Evolutionary conservation across 2,797 vertebrate genomes (phyloP), one percentile per base, ranked within the genome.

Genomic region (Phyllotis vaccarum): DNA sequence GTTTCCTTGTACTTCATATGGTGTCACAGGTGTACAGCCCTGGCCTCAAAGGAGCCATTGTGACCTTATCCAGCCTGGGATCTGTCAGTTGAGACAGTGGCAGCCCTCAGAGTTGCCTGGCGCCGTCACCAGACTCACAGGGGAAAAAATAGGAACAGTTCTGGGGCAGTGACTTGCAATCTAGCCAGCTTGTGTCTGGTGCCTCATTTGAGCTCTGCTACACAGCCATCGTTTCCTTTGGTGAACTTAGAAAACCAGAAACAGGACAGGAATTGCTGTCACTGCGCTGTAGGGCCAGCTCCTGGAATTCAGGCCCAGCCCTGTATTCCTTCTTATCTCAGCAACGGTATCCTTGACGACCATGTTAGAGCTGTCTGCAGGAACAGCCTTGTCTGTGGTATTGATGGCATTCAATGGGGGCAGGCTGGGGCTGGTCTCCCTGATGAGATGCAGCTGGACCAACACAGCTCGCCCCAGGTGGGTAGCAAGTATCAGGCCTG

Each of bases 51-150:
- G 96, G 93, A 93, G 81, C 93, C 94, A 94, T 97, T 98, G 97
- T 97, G 96, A 96, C 94, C 95, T 97, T 97, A 97, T 98, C 97
- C 81, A 64, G 88, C 43, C 94, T 94, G 91, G 78, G 90, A 97
- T 97, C 96, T 97, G 95, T 81, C 13, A 5, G 5, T 19, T 83
- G 88, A 94, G 96, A 86, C 92, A 64, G 92, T 31, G 79, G 93
- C 89, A 91, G 93, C 94, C 86, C 91, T 83, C 37, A 0, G 17
- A 94, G 85, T 83, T 86, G 86, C 31, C 1, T 76, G 97, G 95
- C 85, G 68, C 97, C 93, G 0, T 75, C 16, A n/a, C 37, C 82
- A 86, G 62, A 17, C 68, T 93, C 40, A 19, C 58, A 13, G 80
- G 93, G 93, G 83, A 82, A 86, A 86, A 54, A 40, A 46, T 14